Evolutionary conservation across 2,113 vertebrate species (phyloP).

Genomic region (Neomonachus schauinslandi): DNA sequence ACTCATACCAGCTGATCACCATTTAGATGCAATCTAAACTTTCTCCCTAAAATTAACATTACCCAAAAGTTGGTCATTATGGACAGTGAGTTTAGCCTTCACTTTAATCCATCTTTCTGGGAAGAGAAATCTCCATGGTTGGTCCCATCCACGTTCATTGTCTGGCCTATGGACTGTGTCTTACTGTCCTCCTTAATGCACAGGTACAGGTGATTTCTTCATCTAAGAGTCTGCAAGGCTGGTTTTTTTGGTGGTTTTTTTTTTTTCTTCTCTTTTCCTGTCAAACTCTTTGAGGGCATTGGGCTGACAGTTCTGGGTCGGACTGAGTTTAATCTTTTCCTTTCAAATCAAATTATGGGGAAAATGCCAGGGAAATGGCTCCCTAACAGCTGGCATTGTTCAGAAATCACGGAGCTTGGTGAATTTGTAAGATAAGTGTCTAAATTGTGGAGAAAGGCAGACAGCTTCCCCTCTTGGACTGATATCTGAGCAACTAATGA

Average conservation of each 20-base stretch:
- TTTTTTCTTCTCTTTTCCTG: not conserved
- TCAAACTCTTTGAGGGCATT: slow-evolving; percentile 77
- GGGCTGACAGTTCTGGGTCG: slow-evolving; percentile 77
- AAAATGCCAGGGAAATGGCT: slow-evolving; percentile 81
- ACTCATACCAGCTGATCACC: not conserved
- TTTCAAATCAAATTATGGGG: slow-evolving; percentile 83
- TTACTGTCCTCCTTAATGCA: not conserved
- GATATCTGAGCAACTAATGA: slow-evolving; percentile 73
- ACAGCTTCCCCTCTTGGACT: slow-evolving; percentile 73
- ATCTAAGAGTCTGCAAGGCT: not conserved
- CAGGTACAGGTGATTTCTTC: slow-evolving; percentile 53
- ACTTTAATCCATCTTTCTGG: not conserved
- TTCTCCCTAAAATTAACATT: slow-evolving; percentile 33
- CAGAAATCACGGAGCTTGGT: slow-evolving; percentile 79
- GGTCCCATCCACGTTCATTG: not conserved
- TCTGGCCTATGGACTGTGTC: not conserved
- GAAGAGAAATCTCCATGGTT: not conserved
- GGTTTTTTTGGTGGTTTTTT: not conserved
- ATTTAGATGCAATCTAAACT: not conserved
- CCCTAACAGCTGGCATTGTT: slow-evolving; percentile 80
- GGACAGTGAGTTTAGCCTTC: not conserved
- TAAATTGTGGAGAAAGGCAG: slow-evolving; percentile 76
- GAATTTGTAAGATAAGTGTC: slow-evolving; percentile 83
- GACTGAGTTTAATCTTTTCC: slow-evolving; percentile 78
- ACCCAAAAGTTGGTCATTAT: not conserved